Base-by-base conservation (phyloP, 2,797 vertebrate species). In the Sebastes diaconus region DNA sequence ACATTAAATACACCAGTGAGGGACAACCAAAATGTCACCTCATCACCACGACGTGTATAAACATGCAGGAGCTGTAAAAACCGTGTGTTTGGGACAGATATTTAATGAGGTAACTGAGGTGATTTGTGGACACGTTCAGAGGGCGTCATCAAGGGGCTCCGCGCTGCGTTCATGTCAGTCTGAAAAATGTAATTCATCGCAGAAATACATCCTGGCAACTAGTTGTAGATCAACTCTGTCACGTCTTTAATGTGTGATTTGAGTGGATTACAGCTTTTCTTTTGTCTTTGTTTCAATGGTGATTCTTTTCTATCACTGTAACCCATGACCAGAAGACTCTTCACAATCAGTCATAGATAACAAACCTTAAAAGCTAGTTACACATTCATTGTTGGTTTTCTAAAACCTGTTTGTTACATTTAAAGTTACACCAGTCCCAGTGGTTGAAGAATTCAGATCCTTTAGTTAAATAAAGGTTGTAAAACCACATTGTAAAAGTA, bases 71-170 rank as follows among this genome's bases (percentile, higher is more conserved):
- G 11, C 22, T 10, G 5, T 8, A 2, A 63, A 63, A 16, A 6
- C 3, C 8, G 1, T 10, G 4, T 68, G 34, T 52, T 76, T 76
- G 27, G 25, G 6, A 8, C 59, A 1, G 50, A 57, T 6, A 46
- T 69, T 81, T 67, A 54, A 39, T 54, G 72, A 74, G 61, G 24
- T 70, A 12, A 80, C 71, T 36, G 34, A 36, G 79, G 54, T 58
- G 89, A 86, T 74, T 80, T 76, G 71, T 29, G 27, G 81, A 80
- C 54, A 36, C 42, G 18, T 66, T 8, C 32, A 52, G 69, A 60
- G 83, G 68, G 59, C 70, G 90, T 94, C 92, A 92, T 57, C 10
- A 8, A 1, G 36, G n/a, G 63, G 20, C 55, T 30, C 5, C 57
- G 46, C 3, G 91, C 1, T 82, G 85, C 89, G 16, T 93, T 93